Evolutionary conservation across 2,888 invertebrate species (phyloP).

Genomic region (Pterostichus madidus): DNA sequence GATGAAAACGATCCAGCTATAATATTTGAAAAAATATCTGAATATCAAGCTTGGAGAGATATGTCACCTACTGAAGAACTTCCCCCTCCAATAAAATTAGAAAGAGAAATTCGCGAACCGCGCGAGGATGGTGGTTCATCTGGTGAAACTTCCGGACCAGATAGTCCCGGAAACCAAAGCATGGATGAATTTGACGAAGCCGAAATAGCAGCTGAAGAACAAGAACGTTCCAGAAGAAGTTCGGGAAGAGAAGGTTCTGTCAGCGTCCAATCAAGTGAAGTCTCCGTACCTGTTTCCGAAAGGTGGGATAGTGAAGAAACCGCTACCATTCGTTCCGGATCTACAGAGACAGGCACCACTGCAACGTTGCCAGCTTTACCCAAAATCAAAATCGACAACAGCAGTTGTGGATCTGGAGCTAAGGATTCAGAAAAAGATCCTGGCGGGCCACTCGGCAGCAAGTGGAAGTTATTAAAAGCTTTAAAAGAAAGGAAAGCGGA

Average conservation of each 20-base stretch:
- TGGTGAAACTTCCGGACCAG: constrained; percentile 93
- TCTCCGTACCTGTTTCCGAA: constrained; percentile 75
- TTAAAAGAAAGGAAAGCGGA: constrained; percentile 94
- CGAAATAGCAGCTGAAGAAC: constrained; percentile 79
- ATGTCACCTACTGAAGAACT: constrained; percentile 70
- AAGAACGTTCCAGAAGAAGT: constrained; percentile 73
- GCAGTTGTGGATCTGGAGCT: constrained; percentile 74
- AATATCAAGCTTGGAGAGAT: constrained; percentile 77
- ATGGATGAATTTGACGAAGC: constrained; percentile 86
- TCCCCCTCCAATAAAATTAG: constrained; percentile 62
- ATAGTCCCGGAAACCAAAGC: constrained; percentile 86
- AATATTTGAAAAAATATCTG: constrained; percentile 78
- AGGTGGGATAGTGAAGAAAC: constrained; percentile 76
- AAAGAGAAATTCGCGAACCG: constrained; percentile 49
- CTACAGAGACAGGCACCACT: constrained; percentile 73
- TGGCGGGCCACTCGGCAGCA: constrained; percentile 86
- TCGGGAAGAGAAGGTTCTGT: constrained; percentile 77
- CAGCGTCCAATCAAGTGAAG: constrained; percentile 76
- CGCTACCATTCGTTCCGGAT: constrained; percentile 74
- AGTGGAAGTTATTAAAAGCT: constrained; percentile 94
- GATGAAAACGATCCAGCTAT: constrained; percentile 73
- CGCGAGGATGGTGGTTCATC: constrained; percentile 83
- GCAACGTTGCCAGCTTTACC: constrained; percentile 75
- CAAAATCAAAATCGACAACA: constrained; percentile 78
- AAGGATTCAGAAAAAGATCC: constrained; percentile 73